A percentile compares a stretch with the other conserved stretches of the same genome.
These are phyloP conservation scores for Zaprionus ornatus DNA, from an alignment of 1,140 invertebrate genomes.

Conservation along the genomic window DNA sequence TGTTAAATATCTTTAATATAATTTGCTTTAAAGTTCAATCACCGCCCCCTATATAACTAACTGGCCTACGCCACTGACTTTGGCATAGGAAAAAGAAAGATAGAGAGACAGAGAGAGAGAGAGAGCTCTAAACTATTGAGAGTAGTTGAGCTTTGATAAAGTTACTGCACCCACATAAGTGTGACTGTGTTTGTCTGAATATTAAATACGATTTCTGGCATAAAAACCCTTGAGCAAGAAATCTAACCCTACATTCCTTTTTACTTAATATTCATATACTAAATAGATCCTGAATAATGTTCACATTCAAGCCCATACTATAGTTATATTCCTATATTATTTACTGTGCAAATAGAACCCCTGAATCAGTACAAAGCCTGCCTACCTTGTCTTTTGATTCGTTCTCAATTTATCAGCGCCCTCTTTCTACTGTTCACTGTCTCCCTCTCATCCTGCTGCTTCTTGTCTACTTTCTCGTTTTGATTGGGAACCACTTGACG, in stretches of 20 bases:
- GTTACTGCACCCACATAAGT: too few species aligned
- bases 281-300: background rate
- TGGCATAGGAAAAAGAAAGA: background rate
- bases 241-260: too few species aligned
- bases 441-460: background rate
- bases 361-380: background rate
- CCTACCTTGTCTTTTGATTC: background rate
- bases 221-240: too few species aligned
- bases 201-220: too few species aligned
- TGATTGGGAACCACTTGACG: conserved; percentile 77
- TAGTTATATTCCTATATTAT: too few species aligned
- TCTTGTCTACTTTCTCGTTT: conserved; percentile 47
- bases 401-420: background rate
- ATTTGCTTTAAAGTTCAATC: fast-evolving
- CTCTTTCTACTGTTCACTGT: background rate
- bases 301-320: too few species aligned
- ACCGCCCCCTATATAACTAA: background rate
- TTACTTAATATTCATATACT: background rate
- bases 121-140: background rate
- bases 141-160: background rate
- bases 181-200: background rate
- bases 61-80: background rate
- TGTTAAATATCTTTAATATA: background rate
- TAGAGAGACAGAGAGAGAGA: background rate
- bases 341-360: background rate